Base-by-base conservation (phyloP, 2,797 vertebrate genomes). In the Labeo calbasu region DNA sequence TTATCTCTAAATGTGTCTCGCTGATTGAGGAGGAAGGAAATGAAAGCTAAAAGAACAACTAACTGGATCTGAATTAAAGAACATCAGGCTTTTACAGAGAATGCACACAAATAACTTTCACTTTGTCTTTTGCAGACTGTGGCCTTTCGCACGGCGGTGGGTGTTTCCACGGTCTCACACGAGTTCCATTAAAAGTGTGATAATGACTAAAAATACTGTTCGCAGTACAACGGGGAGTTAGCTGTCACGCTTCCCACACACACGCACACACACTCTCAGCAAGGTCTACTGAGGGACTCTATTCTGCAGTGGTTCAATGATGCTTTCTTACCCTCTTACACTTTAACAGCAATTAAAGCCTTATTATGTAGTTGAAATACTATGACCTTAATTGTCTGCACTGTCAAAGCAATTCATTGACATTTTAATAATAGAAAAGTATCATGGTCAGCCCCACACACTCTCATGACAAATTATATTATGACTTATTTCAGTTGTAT, bases 11-110 rank as follows among this genome's bases (percentile, higher is more conserved):
- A 69, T 23, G 50, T 8, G 65, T 48, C 55, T 77, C 19, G 15
- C 73, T 77, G 82, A 84, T 81, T 48, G 65, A 81, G 23, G 43
- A 76, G 63, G 51, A 59, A 75, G 70, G 85, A 69, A 78, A 65
- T 61, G 9, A 71, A 75, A 61, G 32, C 51, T 25, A 80, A 66
- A 75, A 68, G 23, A 68, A 76, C 53, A n/a, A 32, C 63, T 57
- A 72, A 72, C 46, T 23, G 32, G 50, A 50, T 25, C 28, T 69
- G 59, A 76, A 66, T 63, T 65, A 73, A 76, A 48, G 13, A 28
- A 43, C 19, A 57, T 15, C 1, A 63, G 36, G 21, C 11, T 25
- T 79, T 36, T 48, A 48, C 25, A 19, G n/a, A 25, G 59, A 66
- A 57, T 11, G 23, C 36, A 48, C 1, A 53, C 71, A 76, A 28